A percentile compares a stretch with the other conserved stretches of the same genome.
Conservation (phyloP, 2,113 vertebrate species). For the Chloroceryle aenea region DNA sequence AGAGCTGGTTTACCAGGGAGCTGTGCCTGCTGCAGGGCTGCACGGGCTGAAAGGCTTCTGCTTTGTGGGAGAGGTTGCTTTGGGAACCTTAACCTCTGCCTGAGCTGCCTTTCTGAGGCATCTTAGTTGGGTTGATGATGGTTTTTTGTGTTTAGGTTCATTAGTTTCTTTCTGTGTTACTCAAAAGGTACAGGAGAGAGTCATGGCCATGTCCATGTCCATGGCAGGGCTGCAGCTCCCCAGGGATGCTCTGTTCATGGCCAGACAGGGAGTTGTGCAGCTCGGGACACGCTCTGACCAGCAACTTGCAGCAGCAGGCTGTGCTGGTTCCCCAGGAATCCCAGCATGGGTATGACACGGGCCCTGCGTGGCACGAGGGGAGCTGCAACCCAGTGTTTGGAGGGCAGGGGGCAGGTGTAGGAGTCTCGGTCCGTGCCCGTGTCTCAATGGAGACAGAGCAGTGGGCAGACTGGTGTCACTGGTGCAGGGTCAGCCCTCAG, state of each 20-base stretch:
- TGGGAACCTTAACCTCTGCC: not conserved
- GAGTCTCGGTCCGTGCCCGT: fast-evolving
- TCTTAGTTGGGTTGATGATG: not conserved
- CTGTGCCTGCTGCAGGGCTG: not conserved
- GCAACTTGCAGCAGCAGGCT: not conserved
- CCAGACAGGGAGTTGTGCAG: fast-evolving
- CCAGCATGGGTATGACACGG: not conserved
- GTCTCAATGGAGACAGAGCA: not conserved
- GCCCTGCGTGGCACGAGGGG: fast-evolving
- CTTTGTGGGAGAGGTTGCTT: not conserved
- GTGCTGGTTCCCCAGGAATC: not conserved
- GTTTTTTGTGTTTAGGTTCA: not conserved
- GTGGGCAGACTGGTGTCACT: not conserved
- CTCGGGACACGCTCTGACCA: fast-evolving
- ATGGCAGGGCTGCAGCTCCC: not conserved
- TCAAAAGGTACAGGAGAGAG: not conserved
- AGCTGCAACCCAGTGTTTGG: not conserved
- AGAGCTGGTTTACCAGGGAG: not conserved
- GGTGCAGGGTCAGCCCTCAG: not conserved
- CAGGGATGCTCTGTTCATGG: not conserved
- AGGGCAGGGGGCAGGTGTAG: not conserved
- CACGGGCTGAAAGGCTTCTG: fast-evolving
- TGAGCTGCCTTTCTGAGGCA: not conserved
- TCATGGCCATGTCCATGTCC: no score
- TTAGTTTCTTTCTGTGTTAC: not conserved